phyloP scores from a whole-genome alignment of 2,113 vertebrate species.

The Aviceda subcristata region DNA sequence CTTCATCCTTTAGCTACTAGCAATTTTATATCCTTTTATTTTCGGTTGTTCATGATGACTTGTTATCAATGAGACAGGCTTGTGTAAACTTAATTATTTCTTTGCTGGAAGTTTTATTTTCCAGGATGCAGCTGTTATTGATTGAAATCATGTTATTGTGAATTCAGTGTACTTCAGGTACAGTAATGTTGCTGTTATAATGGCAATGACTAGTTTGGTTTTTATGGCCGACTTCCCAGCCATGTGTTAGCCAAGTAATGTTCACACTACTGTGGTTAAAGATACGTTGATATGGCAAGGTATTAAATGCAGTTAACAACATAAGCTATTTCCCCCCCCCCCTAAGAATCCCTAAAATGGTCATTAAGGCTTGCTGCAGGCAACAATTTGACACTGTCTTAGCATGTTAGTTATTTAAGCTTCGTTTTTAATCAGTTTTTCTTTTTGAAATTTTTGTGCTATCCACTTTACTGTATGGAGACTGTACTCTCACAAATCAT shows the following conservation, averaged over 20 bases:
- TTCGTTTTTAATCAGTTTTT: background rate
- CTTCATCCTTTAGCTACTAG: background rate
- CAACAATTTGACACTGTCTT: background rate
- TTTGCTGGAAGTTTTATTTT: background rate
- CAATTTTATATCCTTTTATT: background rate
- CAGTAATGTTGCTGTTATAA: background rate
- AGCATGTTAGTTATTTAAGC: background rate
- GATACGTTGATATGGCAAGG: background rate
- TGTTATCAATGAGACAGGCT: background rate
- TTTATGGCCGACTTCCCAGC: background rate
- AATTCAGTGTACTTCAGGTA: background rate
- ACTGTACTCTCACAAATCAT: background rate
- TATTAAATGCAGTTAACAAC: background rate
- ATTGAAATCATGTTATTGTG: background rate
- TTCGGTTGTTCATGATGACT: background rate
- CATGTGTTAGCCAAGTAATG: background rate
- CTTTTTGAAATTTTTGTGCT: background rate
- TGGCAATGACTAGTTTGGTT: background rate
- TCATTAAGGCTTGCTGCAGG: background rate
- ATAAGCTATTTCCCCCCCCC: background rate
- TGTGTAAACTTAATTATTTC: background rate
- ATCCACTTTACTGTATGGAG: background rate
- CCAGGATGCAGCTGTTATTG: background rate
- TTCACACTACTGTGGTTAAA: background rate
- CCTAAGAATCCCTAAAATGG: background rate